phyloP scores from a whole-genome alignment of 2,113 vertebrate genomes.

The Prolemur simus region DNA sequence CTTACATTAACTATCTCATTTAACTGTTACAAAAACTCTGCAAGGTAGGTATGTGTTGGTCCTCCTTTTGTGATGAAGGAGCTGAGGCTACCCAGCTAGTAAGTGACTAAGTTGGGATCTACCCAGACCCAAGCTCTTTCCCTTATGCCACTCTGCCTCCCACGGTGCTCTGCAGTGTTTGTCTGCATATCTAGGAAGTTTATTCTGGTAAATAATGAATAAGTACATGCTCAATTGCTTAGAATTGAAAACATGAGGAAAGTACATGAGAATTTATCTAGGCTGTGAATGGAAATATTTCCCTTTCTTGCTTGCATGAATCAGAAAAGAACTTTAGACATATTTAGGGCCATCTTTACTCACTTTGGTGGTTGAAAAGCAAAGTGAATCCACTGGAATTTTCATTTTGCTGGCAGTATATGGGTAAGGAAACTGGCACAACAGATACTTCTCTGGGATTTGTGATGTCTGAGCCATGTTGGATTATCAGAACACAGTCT shows the following conservation, averaged over 20 bases:
- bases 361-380: not conserved
- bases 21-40: not conserved
- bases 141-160: not conserved
- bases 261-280: not conserved
- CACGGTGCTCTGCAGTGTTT: not conserved
- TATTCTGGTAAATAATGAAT: constrained; percentile 41
- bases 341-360: constrained; percentile 28
- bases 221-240: not conserved
- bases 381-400: not conserved
- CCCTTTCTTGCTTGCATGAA: constrained; percentile 1
- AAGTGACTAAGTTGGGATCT: not conserved
- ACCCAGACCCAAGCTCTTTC: not conserved
- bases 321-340: constrained; percentile 40
- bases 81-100: not conserved
- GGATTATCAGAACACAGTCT: not conserved
- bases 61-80: not conserved
- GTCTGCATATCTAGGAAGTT: constrained; percentile 41
- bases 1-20: not conserved
- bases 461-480: not conserved
- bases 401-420: not conserved
- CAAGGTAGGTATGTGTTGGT: not conserved
- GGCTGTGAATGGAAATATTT: constrained; percentile 1
- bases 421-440: not conserved
- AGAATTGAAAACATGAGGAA: constrained; percentile 36
- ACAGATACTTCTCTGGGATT: not conserved